Evolutionary conservation across 2,113 vertebrate genomes (phyloP), one percentile per base, ranked within the genome.

Genomic region (Crocuta crocuta): DNA sequence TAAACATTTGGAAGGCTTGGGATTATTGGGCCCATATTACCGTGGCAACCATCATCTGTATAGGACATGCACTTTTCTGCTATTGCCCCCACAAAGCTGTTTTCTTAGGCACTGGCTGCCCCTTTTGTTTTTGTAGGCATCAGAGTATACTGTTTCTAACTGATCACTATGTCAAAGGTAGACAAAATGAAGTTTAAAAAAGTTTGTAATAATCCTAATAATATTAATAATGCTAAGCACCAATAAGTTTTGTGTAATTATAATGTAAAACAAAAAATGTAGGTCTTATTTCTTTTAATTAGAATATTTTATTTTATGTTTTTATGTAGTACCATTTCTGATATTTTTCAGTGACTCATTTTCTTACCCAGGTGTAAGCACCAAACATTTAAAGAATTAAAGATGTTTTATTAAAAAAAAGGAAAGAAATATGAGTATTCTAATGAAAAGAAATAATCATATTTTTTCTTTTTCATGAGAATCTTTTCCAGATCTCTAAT

Each of bases 381-480:
- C 35, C 86, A 95, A 43, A 63, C 76, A 92, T 39, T 84, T 76
- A 87, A 94, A 94, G 55, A 89, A 92, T 16, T 95, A 24, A 71
- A 31, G 8, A 45, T 89, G 43, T 81, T 74, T 73, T 83, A 13
- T 65, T 92, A 92, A 33, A 45, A 28, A 28, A 88, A 79, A 24
- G 26, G 28, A 65, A 96, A 55, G 16, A 90, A 82, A 90, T 10
- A 55, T 10, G 53, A 43, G 58, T 45, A 16, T 86, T 97, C 90
- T 74, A 87, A 79, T 90, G 61, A 48, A 96, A 58, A 73, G 45
- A 81, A 90, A 79, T 73, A 50, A 82, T 92, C 2, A 19, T 61
- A 11, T 21, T 71, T 74, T 80, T 80, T 80, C 35, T 80, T 73
- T 95, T 73, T 24, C 10, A 53, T 65, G 58, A 70, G 10, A 68